Conservation (phyloP, 2,113 vertebrate genomes). For the Hemicordylus capensis region DNA sequence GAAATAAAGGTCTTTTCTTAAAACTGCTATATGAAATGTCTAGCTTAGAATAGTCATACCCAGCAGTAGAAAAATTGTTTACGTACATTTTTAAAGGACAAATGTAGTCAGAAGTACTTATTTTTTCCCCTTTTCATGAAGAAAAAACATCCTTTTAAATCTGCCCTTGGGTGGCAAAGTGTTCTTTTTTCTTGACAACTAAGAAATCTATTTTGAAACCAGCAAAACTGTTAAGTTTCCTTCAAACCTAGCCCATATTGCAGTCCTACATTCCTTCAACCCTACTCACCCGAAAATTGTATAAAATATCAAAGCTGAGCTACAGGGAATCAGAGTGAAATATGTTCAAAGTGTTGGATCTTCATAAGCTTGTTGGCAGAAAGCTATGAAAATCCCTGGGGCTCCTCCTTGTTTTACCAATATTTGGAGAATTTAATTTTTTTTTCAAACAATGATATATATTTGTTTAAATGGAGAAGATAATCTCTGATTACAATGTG, state of each 20-base stretch:
- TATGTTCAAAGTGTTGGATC: constrained; percentile 21
- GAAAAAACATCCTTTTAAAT: constrained; percentile 25
- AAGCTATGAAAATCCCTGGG: constrained; percentile 15
- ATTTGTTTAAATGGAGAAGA: background rate
- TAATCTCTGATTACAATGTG: background rate
- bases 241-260: background rate
- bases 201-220: constrained; percentile 8
- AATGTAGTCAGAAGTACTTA: background rate
- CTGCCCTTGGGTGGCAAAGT: background rate
- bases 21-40: background rate
- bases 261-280: constrained; percentile 15
- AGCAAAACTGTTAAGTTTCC: background rate
- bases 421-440: background rate
- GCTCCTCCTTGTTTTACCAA: constrained; percentile 43
- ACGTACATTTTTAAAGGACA: background rate
- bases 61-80: constrained; percentile 11
- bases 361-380: constrained; percentile 19
- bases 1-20: too few relatives aligned
- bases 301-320: constrained; percentile 43
- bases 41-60: background rate
- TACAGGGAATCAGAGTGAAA: constrained; percentile 26
- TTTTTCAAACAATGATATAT: rapidly evolving
- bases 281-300: constrained; percentile 13
- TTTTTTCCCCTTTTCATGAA: constrained; percentile 19
- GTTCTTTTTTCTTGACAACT: constrained; percentile 4